phyloP scores from a whole-genome alignment of 2,888 invertebrate genomes.

The Sminthurides aquaticus region DNA sequence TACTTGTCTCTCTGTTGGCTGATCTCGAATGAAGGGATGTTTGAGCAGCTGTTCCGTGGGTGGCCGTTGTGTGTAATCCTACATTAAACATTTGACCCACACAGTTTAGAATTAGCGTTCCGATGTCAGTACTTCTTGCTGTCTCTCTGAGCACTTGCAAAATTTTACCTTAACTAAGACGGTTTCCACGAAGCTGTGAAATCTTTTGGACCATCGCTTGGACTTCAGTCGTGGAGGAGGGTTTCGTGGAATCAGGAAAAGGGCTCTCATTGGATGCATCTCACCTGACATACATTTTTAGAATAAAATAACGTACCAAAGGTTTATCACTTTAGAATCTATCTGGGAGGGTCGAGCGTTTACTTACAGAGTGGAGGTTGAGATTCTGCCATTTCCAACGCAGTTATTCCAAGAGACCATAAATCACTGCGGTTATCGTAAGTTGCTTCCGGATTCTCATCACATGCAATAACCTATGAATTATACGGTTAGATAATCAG shows the following conservation, averaged over 20 bases:
- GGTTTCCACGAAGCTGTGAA: slow-evolving; percentile 94
- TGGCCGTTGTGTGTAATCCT: slow-evolving; percentile 97
- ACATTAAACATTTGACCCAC: slow-evolving; percentile 50
- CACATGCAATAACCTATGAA: slow-evolving; percentile 85
- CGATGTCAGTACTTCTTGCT: too few relatives aligned
- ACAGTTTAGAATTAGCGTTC: not conserved
- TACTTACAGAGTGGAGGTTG: slow-evolving; percentile 98
- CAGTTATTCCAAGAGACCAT: slow-evolving; percentile 92
- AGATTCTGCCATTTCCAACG: slow-evolving; percentile 99
- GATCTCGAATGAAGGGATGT: slow-evolving; percentile 88
- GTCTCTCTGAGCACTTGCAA: too few relatives aligned
- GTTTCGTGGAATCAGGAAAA: slow-evolving; percentile 96
- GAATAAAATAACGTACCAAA: too few relatives aligned
- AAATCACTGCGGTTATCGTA: slow-evolving; percentile 95
- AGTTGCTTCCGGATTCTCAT: slow-evolving; percentile 98
- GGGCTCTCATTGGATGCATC: slow-evolving; percentile 88
- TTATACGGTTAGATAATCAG: too few relatives aligned
- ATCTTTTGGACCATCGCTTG: slow-evolving; percentile 96
- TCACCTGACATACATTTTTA: slow-evolving; percentile 34
- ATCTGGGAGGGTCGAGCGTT: not conserved
- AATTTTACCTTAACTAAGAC: slow-evolving; percentile 59
- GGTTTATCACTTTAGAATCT: not conserved
- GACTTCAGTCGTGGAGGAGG: slow-evolving; percentile 92
- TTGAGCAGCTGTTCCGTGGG: slow-evolving; percentile 96
- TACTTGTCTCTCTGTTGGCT: slow-evolving; percentile 96